Evolutionary conservation across 2,888 invertebrate species (phyloP).

Genomic region (Tuberolachnus salignus): DNA sequence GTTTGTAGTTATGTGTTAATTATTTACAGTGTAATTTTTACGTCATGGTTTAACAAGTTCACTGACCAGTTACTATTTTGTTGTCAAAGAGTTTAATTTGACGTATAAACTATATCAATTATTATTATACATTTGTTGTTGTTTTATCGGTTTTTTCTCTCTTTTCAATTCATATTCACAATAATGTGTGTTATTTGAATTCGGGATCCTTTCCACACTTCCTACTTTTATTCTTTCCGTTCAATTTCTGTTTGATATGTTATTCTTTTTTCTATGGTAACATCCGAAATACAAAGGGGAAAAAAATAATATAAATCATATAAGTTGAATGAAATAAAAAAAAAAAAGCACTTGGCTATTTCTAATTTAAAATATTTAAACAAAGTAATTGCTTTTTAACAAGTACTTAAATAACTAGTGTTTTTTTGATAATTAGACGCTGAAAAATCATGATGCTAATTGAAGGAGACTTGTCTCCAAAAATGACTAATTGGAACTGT

Average conservation of each 20-base stretch:
- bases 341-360: too few relatives aligned
- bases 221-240: not conserved
- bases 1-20: constrained; percentile 8
- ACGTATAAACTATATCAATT: constrained; percentile 8
- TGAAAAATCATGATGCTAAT: too few relatives aligned
- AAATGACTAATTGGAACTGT: too few relatives aligned
- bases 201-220: not conserved
- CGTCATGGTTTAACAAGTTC: not conserved
- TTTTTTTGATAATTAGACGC: too few relatives aligned
- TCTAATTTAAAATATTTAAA: too few relatives aligned
- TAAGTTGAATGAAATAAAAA: too few relatives aligned
- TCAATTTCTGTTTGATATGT: not conserved
- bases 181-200: not conserved
- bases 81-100: constrained; percentile 22
- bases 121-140: constrained; percentile 14
- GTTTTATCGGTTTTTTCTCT: not conserved
- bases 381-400: too few relatives aligned
- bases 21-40: constrained; percentile 21
- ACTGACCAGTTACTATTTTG: constrained; percentile 13
- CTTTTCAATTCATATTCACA: not conserved
- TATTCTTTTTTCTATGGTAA: not conserved
- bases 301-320: too few relatives aligned
- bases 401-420: too few relatives aligned
- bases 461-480: too few relatives aligned
- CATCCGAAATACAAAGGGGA: too few relatives aligned